Percentiles rank a stretch among this genome's conserved stretches.
phyloP scores from a whole-genome alignment of 1,140 invertebrate genomes.

The Bombus consobrinus region DNA sequence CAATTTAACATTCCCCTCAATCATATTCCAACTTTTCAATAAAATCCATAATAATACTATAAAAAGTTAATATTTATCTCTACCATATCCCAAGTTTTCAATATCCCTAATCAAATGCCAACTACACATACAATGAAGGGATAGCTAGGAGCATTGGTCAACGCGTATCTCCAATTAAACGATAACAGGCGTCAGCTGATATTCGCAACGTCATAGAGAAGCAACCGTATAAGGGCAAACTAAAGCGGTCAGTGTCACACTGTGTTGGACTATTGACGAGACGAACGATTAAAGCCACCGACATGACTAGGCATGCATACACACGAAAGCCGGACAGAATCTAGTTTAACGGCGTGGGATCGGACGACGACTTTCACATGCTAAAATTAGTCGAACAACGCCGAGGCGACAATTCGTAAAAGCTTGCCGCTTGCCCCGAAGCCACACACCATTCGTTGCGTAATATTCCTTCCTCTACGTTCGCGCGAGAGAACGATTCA shows the following conservation, averaged over 20 bases:
- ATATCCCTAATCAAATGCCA: too few species aligned
- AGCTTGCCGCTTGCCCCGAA: constrained; percentile 34
- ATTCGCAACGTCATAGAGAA: constrained; percentile 12
- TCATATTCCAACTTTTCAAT: too few species aligned
- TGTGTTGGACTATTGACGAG: constrained; percentile 7
- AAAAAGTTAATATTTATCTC: too few species aligned
- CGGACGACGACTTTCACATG: constrained; percentile 59
- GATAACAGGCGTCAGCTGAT: constrained; percentile 47
- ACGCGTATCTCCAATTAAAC: neutral
- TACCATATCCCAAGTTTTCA: too few species aligned
- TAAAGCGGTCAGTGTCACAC: constrained; percentile 52
- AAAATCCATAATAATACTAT: too few species aligned
- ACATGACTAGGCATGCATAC: constrained; percentile 45
- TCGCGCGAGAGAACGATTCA: constrained; percentile 39
- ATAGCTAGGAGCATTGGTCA: neutral
- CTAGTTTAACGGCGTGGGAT: constrained; percentile 65
- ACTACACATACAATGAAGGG: neutral
- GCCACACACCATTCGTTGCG: constrained; percentile 25
- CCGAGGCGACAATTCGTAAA: constrained; percentile 59
- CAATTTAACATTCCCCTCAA: too few species aligned
- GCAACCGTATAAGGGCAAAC: constrained; percentile 34
- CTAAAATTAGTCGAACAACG: constrained; percentile 61
- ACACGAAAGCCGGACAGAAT: constrained; percentile 23
- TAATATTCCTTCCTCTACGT: constrained; percentile 32
- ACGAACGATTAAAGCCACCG: constrained; percentile 49